These are phyloP conservation scores for Branchellion lobata DNA, from an alignment of 2,888 invertebrate genomes.

Conservation along the genomic window DNA sequence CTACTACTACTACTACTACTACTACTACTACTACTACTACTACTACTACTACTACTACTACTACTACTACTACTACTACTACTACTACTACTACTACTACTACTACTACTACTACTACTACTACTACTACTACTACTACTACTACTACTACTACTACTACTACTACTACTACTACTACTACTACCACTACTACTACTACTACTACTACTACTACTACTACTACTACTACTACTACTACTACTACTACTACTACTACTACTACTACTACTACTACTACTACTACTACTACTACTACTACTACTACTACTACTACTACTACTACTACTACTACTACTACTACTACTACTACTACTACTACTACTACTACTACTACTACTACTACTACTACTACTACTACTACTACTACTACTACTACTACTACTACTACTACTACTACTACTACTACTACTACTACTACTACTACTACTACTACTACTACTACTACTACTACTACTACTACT, in stretches of 20 bases:
- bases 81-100: neutral
- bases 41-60: neutral
- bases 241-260: constrained; percentile 33
- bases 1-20: neutral
- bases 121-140: constrained; percentile 6
- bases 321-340: no score
- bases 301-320: constrained; percentile 12
- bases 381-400: no score
- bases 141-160: neutral
- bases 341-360: no score
- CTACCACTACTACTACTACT: neutral
- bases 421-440: neutral
- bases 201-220: neutral
- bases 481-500: constrained; percentile 17
- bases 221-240: neutral
- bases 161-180: neutral
- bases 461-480: constrained; percentile 24
- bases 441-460: neutral
- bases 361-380: no score
- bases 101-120: neutral
- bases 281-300: constrained; percentile 27
- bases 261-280: constrained; percentile 17
- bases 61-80: neutral
- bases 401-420: neutral
- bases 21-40: neutral